Base-by-base conservation (phyloP, 2,113 vertebrate species). In the Ammodramus savannarum region DNA sequence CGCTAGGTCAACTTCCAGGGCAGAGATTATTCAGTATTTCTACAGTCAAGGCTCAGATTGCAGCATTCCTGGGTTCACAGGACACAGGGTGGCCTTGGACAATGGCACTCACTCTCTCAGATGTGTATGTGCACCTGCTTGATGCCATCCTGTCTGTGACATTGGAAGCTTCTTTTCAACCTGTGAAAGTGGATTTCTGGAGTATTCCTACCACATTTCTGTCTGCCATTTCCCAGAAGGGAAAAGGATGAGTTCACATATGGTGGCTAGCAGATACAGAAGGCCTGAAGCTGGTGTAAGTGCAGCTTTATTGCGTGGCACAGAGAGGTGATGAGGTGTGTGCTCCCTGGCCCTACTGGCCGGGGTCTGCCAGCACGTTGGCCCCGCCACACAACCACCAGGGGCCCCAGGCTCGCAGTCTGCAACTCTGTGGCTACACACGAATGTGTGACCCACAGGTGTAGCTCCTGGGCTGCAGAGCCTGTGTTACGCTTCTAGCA, bases 311-410 rank as follows among this genome's bases (percentile, higher is more conserved):
- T 13, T 38, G n/a, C 49, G 54, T 0, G 1, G 55, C 34, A 34
- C n/a, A n/a, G 51, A 67, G 38, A 67, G 13, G 29, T 2, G 32
- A 78, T 2, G 21, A 41, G 46, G 17, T 29, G 38, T 1, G 1
- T 32, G 39, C 54, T 39, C 12, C 2, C 1, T 21, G 27, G 27
- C 16, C 9, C 25, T 7, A 3, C 26, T 3, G 20, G 44, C 15
- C 5, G 1, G 49, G 13, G 5, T 29, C 22, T n/a, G 46, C 34
- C 69, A 36, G 51, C 1, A 0, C 0, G 0, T 10, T 1, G 0
- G 85, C 55, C 27, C 27, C 54, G 43, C 20, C 34, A 34, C 43
- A 38, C 36, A 58, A 41, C 23, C 43, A 36, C 20, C 26, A 23
- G 0, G 1, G 51, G 44, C 39, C 31, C 44, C 52, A n/a, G 54